These are phyloP conservation scores for Nothobranchius kuhntae DNA, from an alignment of 2,113 vertebrate genomes.

Conservation along the genomic window DNA sequence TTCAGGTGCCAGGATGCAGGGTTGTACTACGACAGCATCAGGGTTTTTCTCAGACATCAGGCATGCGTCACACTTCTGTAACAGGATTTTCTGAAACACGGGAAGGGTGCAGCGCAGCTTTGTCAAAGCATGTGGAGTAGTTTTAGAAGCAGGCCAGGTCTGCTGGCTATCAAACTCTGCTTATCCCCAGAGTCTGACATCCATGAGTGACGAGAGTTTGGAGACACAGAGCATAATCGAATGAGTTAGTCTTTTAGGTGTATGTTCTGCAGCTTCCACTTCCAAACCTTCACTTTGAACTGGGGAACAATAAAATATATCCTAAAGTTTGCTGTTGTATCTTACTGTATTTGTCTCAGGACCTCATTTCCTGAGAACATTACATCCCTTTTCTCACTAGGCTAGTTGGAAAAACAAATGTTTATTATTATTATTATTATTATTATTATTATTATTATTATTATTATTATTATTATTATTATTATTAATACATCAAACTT, in stretches of 20 bases:
- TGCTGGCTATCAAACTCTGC: neutral
- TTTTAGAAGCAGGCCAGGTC: slow-evolving; percentile 1
- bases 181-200: slow-evolving; percentile 41
- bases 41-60: slow-evolving; percentile 16
- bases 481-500: too few species aligned
- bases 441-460: too few species aligned
- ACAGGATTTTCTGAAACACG: slow-evolving; percentile 24
- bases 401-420: too few species aligned
- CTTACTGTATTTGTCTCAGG: too few species aligned
- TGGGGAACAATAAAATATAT: neutral
- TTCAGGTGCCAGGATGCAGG: neutral
- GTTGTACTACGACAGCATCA: slow-evolving; percentile 8
- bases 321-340: too few species aligned
- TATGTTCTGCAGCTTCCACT: neutral
- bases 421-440: too few species aligned
- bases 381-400: too few species aligned
- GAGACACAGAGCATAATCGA: slow-evolving; percentile 7
- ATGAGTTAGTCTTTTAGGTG: neutral
- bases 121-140: slow-evolving; percentile 2
- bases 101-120: slow-evolving; percentile 7
- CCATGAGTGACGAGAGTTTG: slow-evolving; percentile 14
- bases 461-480: too few species aligned
- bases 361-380: too few species aligned
- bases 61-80: slow-evolving; percentile 21
- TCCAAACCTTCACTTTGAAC: neutral